Evolutionary conservation across 2,113 vertebrate species (phyloP).

Genomic region (Sinocyclocheilus grahami): DNA sequence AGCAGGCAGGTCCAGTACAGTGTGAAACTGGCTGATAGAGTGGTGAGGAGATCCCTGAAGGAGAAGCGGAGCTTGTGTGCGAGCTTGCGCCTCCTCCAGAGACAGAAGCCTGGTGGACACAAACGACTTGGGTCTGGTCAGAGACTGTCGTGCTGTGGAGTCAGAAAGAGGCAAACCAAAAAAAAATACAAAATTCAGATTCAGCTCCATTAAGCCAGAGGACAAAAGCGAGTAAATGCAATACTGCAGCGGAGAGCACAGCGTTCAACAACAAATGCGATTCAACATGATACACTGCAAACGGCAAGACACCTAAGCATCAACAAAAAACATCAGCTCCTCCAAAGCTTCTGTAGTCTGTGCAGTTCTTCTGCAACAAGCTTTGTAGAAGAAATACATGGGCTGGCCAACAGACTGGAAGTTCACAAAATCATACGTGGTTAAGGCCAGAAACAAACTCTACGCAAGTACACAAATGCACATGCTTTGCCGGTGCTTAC

Average conservation of each 20-base stretch:
- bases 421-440: neutral
- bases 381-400: neutral
- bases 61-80: slow-evolving; percentile 73
- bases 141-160: slow-evolving; percentile 74
- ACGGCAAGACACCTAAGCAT: neutral
- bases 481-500: neutral
- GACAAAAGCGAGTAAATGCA: neutral
- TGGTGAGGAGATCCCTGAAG: slow-evolving; percentile 59
- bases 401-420: neutral
- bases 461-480: slow-evolving; percentile 16
- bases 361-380: slow-evolving; percentile 9
- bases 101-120: slow-evolving; percentile 78
- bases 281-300: neutral
- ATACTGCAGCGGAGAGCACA: neutral
- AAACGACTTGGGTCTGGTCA: slow-evolving; percentile 80
- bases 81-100: slow-evolving; percentile 82
- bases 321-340: neutral
- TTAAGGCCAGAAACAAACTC: slow-evolving; percentile 16
- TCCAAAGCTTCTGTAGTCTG: neutral
- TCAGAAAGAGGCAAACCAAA: neutral
- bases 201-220: neutral
- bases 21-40: slow-evolving; percentile 61
- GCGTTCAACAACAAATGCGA: neutral
- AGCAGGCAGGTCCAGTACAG: slow-evolving; percentile 62
- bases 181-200: slow-evolving; percentile 25